phyloP scores from a whole-genome alignment of 2,888 invertebrate genomes.

The Netelia virgata region DNA sequence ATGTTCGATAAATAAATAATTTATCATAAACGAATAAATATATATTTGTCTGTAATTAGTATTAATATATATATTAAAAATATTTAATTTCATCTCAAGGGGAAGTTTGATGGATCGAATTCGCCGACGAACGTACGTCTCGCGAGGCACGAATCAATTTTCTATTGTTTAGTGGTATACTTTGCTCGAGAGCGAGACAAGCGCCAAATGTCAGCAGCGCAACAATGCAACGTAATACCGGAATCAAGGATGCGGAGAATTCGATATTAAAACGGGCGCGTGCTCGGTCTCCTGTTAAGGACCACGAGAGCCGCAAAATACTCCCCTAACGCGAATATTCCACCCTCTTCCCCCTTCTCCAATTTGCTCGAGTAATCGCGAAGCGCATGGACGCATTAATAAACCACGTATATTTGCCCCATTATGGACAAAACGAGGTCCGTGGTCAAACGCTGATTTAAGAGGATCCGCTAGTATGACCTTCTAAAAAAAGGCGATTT shows the following conservation, averaged over 20 bases:
- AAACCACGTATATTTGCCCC: constrained; percentile 44
- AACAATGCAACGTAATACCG: constrained; percentile 29
- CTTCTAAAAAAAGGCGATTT: no score
- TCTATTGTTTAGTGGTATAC: constrained; percentile 17
- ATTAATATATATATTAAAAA: neutral
- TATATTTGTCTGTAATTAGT: neutral
- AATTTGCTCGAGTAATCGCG: constrained; percentile 13
- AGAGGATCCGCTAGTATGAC: no score
- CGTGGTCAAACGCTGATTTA: constrained; percentile 34
- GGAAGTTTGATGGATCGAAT: constrained; percentile 38
- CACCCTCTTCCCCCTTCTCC: neutral
- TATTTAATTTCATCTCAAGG: constrained; percentile 1
- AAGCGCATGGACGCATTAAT: constrained; percentile 32
- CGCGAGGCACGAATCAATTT: constrained; percentile 12
- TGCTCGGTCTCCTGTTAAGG: constrained; percentile 45
- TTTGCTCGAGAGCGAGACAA: constrained; percentile 14
- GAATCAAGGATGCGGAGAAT: constrained; percentile 22
- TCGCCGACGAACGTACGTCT: neutral
- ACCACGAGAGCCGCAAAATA: constrained; percentile 28
- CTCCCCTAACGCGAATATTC: neutral
- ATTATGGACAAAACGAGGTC: constrained; percentile 31
- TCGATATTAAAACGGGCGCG: constrained; percentile 8
- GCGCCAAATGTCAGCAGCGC: constrained; percentile 21
- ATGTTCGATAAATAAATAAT: neutral
- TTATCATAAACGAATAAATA: neutral